A percentile compares a stretch with the other conserved stretches of the same genome.
Conservation (phyloP, 1,140 invertebrate genomes). For the Drosophila micromelanica region DNA sequence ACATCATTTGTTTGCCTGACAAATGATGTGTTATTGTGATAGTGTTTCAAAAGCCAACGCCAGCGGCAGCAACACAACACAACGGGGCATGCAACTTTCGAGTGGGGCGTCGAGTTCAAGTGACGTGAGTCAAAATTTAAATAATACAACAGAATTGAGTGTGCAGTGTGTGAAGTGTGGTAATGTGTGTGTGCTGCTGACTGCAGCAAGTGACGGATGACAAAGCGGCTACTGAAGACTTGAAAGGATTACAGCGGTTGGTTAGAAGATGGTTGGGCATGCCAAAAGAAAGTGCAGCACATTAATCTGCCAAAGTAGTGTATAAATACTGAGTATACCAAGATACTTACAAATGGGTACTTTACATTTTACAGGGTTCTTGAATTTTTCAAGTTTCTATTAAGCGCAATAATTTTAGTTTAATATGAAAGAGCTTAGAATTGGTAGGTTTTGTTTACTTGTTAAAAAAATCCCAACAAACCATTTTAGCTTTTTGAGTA, state of each 20-base stretch:
- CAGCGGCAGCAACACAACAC: neutral
- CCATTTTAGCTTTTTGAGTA: no score
- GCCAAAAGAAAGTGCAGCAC: neutral
- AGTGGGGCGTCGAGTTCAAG: constrained; percentile 65
- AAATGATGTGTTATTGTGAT: constrained; percentile 82
- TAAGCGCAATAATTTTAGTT: no score
- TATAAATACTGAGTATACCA: neutral
- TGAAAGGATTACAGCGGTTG: constrained; percentile 51
- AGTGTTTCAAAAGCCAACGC: constrained; percentile 50
- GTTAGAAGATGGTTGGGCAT: constrained; percentile 17
- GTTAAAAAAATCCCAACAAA: no score
- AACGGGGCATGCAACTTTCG: constrained; percentile 65
- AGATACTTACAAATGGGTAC: neutral
- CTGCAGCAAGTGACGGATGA: constrained; percentile 41
- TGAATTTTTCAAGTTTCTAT: no score
- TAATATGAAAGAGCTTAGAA: no score
- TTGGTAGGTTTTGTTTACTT: no score
- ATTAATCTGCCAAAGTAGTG: neutral
- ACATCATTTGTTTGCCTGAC: constrained; percentile 81
- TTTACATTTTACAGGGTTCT: neutral
- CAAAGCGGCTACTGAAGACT: constrained; percentile 26
- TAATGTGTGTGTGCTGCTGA: constrained; percentile 3
- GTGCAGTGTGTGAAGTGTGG: constrained; percentile 14
- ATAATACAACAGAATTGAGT: constrained; percentile 57
- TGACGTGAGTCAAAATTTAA: constrained; percentile 69